These are phyloP conservation scores for Bombus fervidus DNA, from an alignment of 1,140 invertebrate genomes.

Conservation along the genomic window DNA sequence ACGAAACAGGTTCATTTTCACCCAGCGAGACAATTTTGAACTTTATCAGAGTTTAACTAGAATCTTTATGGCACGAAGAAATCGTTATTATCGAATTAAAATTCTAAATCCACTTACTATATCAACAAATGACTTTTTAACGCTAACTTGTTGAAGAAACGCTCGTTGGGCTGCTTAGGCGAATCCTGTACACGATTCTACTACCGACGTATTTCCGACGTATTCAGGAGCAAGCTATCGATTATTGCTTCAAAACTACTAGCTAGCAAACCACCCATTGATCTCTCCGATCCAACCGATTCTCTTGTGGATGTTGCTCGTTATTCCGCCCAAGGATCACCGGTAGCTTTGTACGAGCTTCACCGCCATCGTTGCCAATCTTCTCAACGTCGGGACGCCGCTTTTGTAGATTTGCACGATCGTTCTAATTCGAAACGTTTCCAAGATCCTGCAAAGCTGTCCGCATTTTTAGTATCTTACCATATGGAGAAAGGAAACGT, in stretches of 20 bases:
- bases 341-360: constrained; percentile 26
- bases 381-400: neutral
- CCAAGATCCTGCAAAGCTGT: too few relatives aligned
- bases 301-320: constrained; percentile 13
- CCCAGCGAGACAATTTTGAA: too few relatives aligned
- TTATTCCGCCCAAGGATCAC: constrained; percentile 25
- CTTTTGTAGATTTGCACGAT: neutral
- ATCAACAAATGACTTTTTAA: too few relatives aligned
- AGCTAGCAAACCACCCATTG: constrained; percentile 11
- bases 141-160: neutral
- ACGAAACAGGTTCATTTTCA: too few relatives aligned
- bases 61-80: too few relatives aligned
- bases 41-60: too few relatives aligned
- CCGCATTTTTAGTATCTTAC: too few relatives aligned
- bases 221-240: neutral
- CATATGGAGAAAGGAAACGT: neutral
- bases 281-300: constrained; percentile 24
- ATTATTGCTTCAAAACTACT: constrained; percentile 25
- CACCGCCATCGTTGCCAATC: neutral
- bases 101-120: too few relatives aligned
- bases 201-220: neutral
- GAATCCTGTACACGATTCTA: neutral
- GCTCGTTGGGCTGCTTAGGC: too few relatives aligned
- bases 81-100: too few relatives aligned
- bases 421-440: neutral